phyloP scores from a whole-genome alignment of 2,888 invertebrate species.

The Cryptocheilus praepositus region DNA sequence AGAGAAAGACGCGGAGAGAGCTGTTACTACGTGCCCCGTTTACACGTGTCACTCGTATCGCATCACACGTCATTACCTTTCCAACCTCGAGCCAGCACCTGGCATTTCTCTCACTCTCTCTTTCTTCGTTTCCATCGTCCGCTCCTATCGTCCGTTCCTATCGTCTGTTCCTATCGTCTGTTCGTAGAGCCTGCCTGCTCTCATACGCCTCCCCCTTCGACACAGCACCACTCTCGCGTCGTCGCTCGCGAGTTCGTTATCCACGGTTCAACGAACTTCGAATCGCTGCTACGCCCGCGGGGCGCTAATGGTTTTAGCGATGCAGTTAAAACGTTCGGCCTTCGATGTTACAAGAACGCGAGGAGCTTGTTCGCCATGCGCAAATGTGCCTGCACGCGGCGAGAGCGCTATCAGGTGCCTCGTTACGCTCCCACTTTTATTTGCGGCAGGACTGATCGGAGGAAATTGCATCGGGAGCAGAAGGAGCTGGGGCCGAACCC shows the following conservation, averaged over 20 bases:
- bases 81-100: slow-evolving; percentile 15
- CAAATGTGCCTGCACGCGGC: not conserved
- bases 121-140: too few relatives aligned
- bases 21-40: slow-evolving; percentile 36
- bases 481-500: too few relatives aligned
- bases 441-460: too few relatives aligned
- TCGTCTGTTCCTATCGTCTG: not conserved
- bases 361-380: not conserved
- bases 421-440: not conserved
- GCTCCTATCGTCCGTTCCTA: too few relatives aligned
- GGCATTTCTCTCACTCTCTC: slow-evolving; percentile 11
- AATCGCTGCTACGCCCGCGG: slow-evolving; percentile 45
- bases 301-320: slow-evolving; percentile 42
- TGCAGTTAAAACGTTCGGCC: slow-evolving; percentile 32
- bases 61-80: slow-evolving; percentile 56
- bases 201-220: slow-evolving; percentile 1
- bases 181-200: slow-evolving; percentile 1
- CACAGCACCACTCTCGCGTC: not conserved
- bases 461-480: too few relatives aligned
- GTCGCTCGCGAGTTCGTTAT: slow-evolving; percentile 40
- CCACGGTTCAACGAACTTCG: slow-evolving; percentile 51
- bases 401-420: not conserved
- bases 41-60: slow-evolving; percentile 55
- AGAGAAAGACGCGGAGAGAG: too few relatives aligned
- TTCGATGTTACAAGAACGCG: not conserved